Base-by-base conservation (phyloP, 2,113 vertebrate genomes). In the Pituophis catenifer region DNA sequence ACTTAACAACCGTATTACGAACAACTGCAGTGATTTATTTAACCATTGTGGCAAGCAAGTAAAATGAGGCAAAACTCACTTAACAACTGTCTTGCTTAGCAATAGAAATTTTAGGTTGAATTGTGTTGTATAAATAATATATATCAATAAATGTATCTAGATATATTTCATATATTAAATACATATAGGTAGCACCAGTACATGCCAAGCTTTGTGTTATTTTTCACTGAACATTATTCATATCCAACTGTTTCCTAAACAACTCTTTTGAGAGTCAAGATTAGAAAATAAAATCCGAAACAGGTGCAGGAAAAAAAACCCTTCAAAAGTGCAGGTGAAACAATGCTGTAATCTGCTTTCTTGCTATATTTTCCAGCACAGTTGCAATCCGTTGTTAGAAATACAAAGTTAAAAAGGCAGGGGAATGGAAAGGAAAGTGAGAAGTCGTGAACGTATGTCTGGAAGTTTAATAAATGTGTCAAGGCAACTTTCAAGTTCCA, bases 251-350 rank as follows among this genome's bases (percentile, higher is more conserved):
- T 88, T 88, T 70, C 86, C 91, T 38, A 15, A 92, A 54, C 57
- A 88, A 38, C 86, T 92, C 86, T 92, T 88, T 26, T 17, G 58
- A 88, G 86, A 70, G 58, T 59, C 21, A 11, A 8, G 58, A 24
- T 48, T 54, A 24, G 17, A 70, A 70, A 88, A 92, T 70, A 23
- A 88, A 88, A 92, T 88, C 48, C n/a, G 53, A 62, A 92, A 88
- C 91, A 92, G 86, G 21, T 92, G 87, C 91, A 92, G 59, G 54
- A 89, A 92, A 92, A 93, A 93, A 92, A 92, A 93, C 91, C 13
- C 44, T 11, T 94, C 24, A 44, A 53, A 91, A 94, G 91, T 86
- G 92, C 89, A 57, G 38, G 21, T 3, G 29, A 95, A 33, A n/a
- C 23, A 94, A 93, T 12, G 90, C 89, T 94, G 4, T 89, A 48